These are phyloP conservation scores for Neocloeon triangulifer DNA, from an alignment of 1,140 invertebrate species.

Conservation along the genomic window DNA sequence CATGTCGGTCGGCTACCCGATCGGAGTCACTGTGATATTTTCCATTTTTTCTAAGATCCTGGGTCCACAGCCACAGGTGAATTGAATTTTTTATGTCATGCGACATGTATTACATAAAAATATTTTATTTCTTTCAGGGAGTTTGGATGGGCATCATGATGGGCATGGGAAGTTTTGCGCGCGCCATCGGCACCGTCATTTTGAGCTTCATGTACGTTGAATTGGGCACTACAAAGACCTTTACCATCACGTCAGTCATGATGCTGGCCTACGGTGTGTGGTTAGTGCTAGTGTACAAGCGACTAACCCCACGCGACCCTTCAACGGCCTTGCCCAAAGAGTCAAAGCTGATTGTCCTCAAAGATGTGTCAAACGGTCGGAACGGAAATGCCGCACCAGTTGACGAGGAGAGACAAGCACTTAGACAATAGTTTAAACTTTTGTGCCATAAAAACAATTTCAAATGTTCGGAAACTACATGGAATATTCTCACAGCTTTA, in stretches of 20 bases:
- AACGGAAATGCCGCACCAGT: too few relatives aligned
- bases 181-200: constrained; percentile 66
- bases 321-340: too few relatives aligned
- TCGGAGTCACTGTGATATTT: constrained; percentile 64
- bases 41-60: constrained; percentile 75
- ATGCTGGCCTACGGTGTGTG: constrained; percentile 41
- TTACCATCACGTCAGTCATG: constrained; percentile 42
- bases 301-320: constrained; percentile 7
- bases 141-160: constrained; percentile 78
- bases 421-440: too few relatives aligned
- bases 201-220: constrained; percentile 56
- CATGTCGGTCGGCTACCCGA: constrained; percentile 58
- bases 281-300: constrained; percentile 29
- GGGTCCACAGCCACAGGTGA: constrained; percentile 57
- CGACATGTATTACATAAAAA: neutral
- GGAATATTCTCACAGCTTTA: too few relatives aligned
- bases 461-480: too few relatives aligned
- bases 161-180: constrained; percentile 51
- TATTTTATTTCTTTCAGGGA: constrained; percentile 34
- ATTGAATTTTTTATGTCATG: constrained; percentile 5
- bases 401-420: too few relatives aligned
- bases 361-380: too few relatives aligned
- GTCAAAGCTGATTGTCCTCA: too few relatives aligned
- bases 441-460: too few relatives aligned
- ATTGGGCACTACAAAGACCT: constrained; percentile 57